A percentile compares a stretch with the other conserved stretches of the same genome.
These are phyloP conservation scores for Tetanocera ferruginea DNA, from an alignment of 2,888 invertebrate genomes.

Conservation along the genomic window DNA sequence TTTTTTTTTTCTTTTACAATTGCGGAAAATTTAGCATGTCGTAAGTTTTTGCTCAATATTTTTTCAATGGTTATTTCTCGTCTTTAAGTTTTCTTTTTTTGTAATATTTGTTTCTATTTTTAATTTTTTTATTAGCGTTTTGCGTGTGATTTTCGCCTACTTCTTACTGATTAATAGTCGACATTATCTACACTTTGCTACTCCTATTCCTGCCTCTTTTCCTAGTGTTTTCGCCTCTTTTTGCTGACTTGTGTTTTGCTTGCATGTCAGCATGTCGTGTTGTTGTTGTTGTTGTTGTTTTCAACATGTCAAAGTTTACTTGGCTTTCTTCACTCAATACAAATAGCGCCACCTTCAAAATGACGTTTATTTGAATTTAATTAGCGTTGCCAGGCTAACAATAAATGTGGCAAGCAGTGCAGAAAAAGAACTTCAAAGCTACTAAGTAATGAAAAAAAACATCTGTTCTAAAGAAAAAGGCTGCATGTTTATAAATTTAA, in stretches of 20 bases:
- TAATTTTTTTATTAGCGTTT: not conserved
- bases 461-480: not conserved
- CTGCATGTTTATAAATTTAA: not conserved
- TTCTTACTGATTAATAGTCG: too few species aligned
- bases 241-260: not conserved
- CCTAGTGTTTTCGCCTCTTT: too few species aligned
- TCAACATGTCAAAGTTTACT: not conserved
- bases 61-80: not conserved
- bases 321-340: too few species aligned
- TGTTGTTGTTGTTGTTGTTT: not conserved
- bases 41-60: too few species aligned
- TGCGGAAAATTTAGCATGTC: too few species aligned
- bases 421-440: not conserved
- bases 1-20: too few species aligned
- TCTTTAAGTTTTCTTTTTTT: not conserved
- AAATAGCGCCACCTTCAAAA: not conserved
- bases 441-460: not conserved
- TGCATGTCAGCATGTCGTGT: not conserved
- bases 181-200: not conserved
- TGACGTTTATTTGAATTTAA: slow-evolving; percentile 19
- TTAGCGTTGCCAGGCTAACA: not conserved
- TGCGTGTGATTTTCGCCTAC: not conserved
- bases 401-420: not conserved
- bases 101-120: not conserved
- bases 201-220: not conserved